Percentiles rank a stretch among this genome's conserved stretches.
These are phyloP conservation scores for Ctenopoma multispine DNA, from an alignment of 2,797 vertebrate genomes.

Conservation along the genomic window DNA sequence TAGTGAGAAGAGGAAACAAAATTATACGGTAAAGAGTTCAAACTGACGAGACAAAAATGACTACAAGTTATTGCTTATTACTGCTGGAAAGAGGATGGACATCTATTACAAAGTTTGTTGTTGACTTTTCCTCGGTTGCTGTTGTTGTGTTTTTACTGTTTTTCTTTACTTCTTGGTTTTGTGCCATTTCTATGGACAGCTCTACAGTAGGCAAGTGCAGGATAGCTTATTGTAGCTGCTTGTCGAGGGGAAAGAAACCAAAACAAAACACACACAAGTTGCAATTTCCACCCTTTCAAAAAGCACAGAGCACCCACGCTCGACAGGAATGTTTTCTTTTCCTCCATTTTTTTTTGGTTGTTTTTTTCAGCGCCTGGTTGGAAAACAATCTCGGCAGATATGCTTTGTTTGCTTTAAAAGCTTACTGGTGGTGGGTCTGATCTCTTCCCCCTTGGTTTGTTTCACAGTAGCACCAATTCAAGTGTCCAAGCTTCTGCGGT, in stretches of 20 bases:
- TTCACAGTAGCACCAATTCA: conserved; percentile 79
- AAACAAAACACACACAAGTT: conserved; percentile 44
- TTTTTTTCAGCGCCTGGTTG: conserved; percentile 45
- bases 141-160: conserved; percentile 20
- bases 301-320: conserved; percentile 68
- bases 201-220: conserved; percentile 79
- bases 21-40: conserved; percentile 18
- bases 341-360: conserved; percentile 19
- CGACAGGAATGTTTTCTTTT: conserved; percentile 63
- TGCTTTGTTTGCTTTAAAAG: conserved; percentile 57
- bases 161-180: conserved; percentile 50
- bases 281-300: conserved; percentile 59
- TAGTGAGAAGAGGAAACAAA: conserved; percentile 6
- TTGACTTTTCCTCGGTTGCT: conserved; percentile 56
- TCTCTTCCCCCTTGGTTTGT: conserved; percentile 49
- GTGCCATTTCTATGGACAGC: conserved; percentile 75
- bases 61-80: conserved; percentile 86
- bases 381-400: conserved; percentile 54
- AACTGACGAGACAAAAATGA: conserved; percentile 60
- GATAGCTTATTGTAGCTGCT: conserved; percentile 81
- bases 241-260: conserved; percentile 53
- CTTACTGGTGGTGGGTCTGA: conserved; percentile 52
- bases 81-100: conserved; percentile 79
- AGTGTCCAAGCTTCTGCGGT: conserved; percentile 62
- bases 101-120: conserved; percentile 65